A percentile compares a stretch with the other conserved stretches of the same genome.
phyloP scores from a whole-genome alignment of 2,113 vertebrate genomes.

The Epinephelus lanceolatus region DNA sequence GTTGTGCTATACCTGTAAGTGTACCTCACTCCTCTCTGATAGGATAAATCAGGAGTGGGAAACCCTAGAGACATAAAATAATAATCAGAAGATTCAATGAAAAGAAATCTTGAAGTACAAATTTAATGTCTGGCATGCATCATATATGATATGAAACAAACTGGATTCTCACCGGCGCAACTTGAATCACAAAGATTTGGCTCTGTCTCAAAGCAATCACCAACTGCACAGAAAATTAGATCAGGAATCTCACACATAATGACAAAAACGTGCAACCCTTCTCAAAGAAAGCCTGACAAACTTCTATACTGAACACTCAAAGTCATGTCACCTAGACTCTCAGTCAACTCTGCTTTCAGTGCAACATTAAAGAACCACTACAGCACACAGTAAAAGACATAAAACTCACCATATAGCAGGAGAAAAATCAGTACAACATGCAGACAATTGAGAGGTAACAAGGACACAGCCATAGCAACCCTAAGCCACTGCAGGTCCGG shows the following conservation, averaged over 20 bases:
- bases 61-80: slow-evolving; percentile 43
- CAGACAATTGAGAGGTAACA: slow-evolving; percentile 46
- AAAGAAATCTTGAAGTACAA: background rate
- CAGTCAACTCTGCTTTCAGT: background rate
- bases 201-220: slow-evolving; percentile 58
- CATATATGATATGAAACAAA: background rate
- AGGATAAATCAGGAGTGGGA: slow-evolving; percentile 51
- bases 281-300: background rate
- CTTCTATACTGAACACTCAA: background rate
- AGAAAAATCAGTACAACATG: slow-evolving; percentile 55
- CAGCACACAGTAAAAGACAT: slow-evolving; percentile 1
- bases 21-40: slow-evolving; percentile 82
- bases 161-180: slow-evolving; percentile 77
- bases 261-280: background rate
- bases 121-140: background rate
- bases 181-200: slow-evolving; percentile 72
- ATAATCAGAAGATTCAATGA: background rate
- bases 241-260: background rate
- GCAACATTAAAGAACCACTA: background rate
- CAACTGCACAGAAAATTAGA: slow-evolving; percentile 38
- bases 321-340: background rate
- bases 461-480: slow-evolving; percentile 68
- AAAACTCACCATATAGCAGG: slow-evolving; percentile 76
- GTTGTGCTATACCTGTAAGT: slow-evolving; percentile 86
- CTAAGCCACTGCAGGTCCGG: slow-evolving; percentile 53